phyloP scores from a whole-genome alignment of 2,888 invertebrate genomes.

The Nyleta sp. region DNA sequence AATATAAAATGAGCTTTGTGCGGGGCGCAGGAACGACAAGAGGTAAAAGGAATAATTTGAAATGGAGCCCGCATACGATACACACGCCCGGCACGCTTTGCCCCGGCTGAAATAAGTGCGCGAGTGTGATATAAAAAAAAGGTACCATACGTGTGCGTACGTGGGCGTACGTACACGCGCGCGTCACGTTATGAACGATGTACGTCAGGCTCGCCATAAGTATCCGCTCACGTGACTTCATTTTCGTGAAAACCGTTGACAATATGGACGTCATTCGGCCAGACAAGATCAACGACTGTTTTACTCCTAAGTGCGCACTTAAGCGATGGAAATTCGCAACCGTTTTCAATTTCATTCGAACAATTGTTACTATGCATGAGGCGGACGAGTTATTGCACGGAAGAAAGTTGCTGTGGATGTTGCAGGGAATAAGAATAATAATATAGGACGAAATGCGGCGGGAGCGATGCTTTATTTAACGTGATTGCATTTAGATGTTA shows the following conservation, averaged over 20 bases:
- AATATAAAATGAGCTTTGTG: constrained; percentile 72
- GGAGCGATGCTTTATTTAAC: too few relatives aligned
- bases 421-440: not conserved
- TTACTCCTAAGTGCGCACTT: constrained; percentile 29
- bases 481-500: too few relatives aligned
- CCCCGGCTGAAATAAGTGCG: constrained; percentile 39
- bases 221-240: constrained; percentile 58
- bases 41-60: constrained; percentile 73
- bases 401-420: not conserved
- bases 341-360: constrained; percentile 28
- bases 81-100: constrained; percentile 60
- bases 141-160: constrained; percentile 27
- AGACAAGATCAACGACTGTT: constrained; percentile 39
- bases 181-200: constrained; percentile 50
- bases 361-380: constrained; percentile 8
- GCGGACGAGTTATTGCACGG: not conserved
- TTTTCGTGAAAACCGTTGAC: constrained; percentile 55
- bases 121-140: constrained; percentile 50
- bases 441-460: too few relatives aligned
- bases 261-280: constrained; percentile 28
- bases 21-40: constrained; percentile 66
- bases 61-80: constrained; percentile 73
- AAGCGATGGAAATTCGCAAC: constrained; percentile 28
- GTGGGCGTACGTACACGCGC: constrained; percentile 17
- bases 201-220: constrained; percentile 41